Evolutionary conservation across 2,113 vertebrate genomes (phyloP), one percentile per base, ranked within the genome.

Genomic region (Nanorana parkeri): DNA sequence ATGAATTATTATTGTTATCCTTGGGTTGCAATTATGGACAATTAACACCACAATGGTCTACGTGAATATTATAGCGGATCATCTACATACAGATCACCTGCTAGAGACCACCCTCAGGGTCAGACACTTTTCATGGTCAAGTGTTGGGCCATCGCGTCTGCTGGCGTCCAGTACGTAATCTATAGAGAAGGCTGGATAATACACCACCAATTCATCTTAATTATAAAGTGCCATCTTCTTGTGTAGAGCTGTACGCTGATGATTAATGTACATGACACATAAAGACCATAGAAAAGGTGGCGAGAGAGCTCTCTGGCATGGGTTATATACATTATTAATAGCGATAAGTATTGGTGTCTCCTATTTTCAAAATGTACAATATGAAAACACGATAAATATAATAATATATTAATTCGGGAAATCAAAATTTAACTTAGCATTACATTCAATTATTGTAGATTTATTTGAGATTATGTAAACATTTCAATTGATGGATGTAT

Each of bases 11-110:
- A 88, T 77, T 85, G 87, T 91, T 86, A 84, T 87, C 87, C 88
- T n/a, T 83, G 36, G 72, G 56, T 81, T 60, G 65, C 84, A 84
- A 88, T 88, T 88, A 88, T 91, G 87, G 87, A 89, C 87, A 87
- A 95, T 95, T 95, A 95, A 90, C 92, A 92, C 92, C 89, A 95
- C 93, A 95, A 95, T 93, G 88, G 89, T 86, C 85, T 91, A 87
- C 90, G 88, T 93, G 92, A 92, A 93, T 92, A 93, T 89, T 71
- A 85, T 77, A 81, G 84, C 73, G 66, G 85, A 89, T 93, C 90
- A 88, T 92, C 92, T 91, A 91, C 86, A 87, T 63, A 90, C 86
- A 88, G 87, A 91, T 91, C 91, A 89, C 85, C 86, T 89, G 93
- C 91, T 90, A 89, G 83, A 88, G 80, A 5, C 2, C 1, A 21